Percentiles rank a stretch among this genome's conserved stretches.
phyloP scores from a whole-genome alignment of 2,888 invertebrate species.

The Labia minor region DNA sequence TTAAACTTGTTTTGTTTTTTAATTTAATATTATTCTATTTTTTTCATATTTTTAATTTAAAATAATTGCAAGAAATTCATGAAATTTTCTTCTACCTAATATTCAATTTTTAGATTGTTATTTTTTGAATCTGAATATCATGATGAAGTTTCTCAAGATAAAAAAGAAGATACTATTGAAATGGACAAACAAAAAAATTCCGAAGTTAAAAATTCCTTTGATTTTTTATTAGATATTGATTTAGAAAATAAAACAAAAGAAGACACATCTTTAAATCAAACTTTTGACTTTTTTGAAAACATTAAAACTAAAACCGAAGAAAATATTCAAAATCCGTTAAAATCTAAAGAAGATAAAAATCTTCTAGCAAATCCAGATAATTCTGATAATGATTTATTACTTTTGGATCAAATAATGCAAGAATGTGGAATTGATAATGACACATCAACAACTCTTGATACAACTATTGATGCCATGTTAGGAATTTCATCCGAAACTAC shows the following conservation, averaged over 20 bases:
- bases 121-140: constrained; percentile 38
- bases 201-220: background rate
- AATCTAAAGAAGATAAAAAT: background rate
- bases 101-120: constrained; percentile 31
- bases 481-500: background rate
- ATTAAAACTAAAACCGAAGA: background rate
- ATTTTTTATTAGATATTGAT: background rate
- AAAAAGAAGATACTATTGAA: constrained; percentile 29
- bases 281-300: constrained; percentile 8
- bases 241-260: constrained; percentile 15
- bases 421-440: background rate
- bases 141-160: constrained; percentile 29
- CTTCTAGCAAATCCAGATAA: background rate
- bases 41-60: background rate
- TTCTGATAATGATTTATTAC: background rate
- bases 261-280: constrained; percentile 5
- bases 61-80: too few relatives aligned
- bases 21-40: too few relatives aligned
- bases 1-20: too few relatives aligned
- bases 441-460: background rate
- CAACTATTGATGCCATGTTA: background rate
- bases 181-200: background rate
- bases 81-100: too few relatives aligned
- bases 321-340: background rate
- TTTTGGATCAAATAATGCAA: constrained; percentile 2